A percentile compares a stretch with the other conserved stretches of the same genome.
Evolutionary conservation across 2,888 invertebrate genomes (phyloP).

Genomic region (Hirtodrosophila confusa): DNA sequence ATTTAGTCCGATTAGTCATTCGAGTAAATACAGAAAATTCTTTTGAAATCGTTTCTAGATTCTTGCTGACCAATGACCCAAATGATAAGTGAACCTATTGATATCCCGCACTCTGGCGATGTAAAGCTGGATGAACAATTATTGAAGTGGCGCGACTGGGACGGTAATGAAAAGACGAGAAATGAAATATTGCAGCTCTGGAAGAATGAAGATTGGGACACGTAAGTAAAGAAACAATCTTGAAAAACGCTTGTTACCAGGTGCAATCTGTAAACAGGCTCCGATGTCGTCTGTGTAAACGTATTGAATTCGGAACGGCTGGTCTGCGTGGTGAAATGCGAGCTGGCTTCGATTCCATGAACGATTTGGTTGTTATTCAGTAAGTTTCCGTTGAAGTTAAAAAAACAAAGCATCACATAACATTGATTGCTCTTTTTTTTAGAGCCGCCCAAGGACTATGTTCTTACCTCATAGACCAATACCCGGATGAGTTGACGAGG

Average conservation of each 20-base stretch:
- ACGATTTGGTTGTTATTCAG: slow-evolving; percentile 98
- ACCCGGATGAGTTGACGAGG: slow-evolving; percentile 85
- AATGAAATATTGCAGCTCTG: slow-evolving; percentile 85
- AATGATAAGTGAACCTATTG: slow-evolving; percentile 26
- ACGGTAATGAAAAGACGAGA: slow-evolving; percentile 88
- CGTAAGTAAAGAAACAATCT: slow-evolving; percentile 85
- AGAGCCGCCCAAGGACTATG: slow-evolving; percentile 94
- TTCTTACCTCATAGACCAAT: slow-evolving; percentile 88
- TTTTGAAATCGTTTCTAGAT: too few relatives aligned
- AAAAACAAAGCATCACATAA: not conserved
- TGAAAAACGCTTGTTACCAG: slow-evolving; percentile 65
- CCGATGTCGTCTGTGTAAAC: slow-evolving; percentile 87
- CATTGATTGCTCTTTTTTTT: not conserved
- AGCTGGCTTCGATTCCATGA: slow-evolving; percentile 96
- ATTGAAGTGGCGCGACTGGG: slow-evolving; percentile 90
- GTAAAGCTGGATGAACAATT: slow-evolving; percentile 87
- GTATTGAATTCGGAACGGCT: slow-evolving; percentile 96
- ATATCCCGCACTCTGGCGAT: slow-evolving; percentile 57
- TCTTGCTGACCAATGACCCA: slow-evolving; percentile 9
- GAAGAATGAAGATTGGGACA: slow-evolving; percentile 60
- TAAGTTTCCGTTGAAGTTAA: slow-evolving; percentile 33
- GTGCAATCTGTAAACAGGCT: slow-evolving; percentile 80
- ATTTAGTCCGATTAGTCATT: too few relatives aligned
- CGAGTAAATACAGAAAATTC: too few relatives aligned
- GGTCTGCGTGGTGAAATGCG: slow-evolving; percentile 96